Percentiles rank a stretch among this genome's conserved stretches.
phyloP scores from a whole-genome alignment of 1,140 invertebrate species.

The Aphelinus atriplicis region DNA sequence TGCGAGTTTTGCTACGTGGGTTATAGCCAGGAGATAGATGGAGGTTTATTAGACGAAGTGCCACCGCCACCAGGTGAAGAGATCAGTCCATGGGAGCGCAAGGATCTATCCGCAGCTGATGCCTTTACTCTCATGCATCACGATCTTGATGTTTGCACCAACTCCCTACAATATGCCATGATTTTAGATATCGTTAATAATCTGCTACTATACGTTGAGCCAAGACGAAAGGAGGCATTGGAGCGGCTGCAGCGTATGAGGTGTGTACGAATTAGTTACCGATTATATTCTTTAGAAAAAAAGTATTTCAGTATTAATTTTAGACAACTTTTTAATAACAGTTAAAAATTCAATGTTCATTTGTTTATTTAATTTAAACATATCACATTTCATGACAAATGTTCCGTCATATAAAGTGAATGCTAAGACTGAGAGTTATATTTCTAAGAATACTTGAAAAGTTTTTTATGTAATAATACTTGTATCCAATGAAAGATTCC shows the following conservation, averaged over 20 bases:
- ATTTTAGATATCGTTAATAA: constrained; percentile 98
- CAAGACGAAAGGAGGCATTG: constrained; percentile 89
- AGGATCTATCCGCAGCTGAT: constrained; percentile 87
- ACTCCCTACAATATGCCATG: constrained; percentile 95
- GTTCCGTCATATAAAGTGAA: no score
- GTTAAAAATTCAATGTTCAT: no score
- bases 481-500: constrained; percentile 63
- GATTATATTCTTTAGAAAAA: neutral
- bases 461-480: neutral
- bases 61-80: constrained; percentile 77
- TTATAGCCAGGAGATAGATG: constrained; percentile 87
- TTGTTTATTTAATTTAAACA: no score
- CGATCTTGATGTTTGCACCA: constrained; percentile 96
- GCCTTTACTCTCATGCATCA: constrained; percentile 98
- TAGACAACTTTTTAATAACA: neutral
- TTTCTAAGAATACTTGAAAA: neutral
- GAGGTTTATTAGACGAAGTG: constrained; percentile 72
- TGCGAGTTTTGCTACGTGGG: constrained; percentile 98
- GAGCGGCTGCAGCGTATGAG: constrained; percentile 91
- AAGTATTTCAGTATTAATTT: neutral
- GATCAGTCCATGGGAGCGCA: constrained; percentile 76
- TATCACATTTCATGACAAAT: no score
- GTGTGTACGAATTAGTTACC: constrained; percentile 54
- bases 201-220: constrained; percentile 94
- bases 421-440: no score